phyloP scores from a whole-genome alignment of 1,140 invertebrate species.

The Melitaea cinxia region DNA sequence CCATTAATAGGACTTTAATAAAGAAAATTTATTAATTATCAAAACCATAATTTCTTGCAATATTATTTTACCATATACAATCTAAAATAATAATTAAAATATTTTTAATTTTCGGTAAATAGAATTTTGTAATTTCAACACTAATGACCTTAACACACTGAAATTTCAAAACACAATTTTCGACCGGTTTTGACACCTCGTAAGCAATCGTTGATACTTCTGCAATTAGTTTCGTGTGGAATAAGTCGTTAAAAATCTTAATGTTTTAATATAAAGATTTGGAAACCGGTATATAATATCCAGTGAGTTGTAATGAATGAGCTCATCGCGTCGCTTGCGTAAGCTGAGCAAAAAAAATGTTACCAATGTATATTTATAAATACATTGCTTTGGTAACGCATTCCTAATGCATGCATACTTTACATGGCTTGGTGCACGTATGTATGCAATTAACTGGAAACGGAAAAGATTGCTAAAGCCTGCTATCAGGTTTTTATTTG shows the following conservation, averaged over 20 bases:
- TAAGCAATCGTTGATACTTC: slow-evolving; percentile 12
- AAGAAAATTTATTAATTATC: background rate
- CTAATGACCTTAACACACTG: slow-evolving; percentile 15
- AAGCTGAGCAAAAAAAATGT: slow-evolving; percentile 44
- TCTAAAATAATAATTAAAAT: background rate
- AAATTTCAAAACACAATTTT: slow-evolving; percentile 18
- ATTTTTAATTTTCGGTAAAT: background rate
- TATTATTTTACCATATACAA: background rate
- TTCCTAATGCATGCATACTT: slow-evolving; percentile 32
- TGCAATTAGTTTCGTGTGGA: slow-evolving; percentile 16
- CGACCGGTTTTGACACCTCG: slow-evolving; percentile 13
- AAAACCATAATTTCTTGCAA: background rate
- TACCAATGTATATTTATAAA: slow-evolving; percentile 37
- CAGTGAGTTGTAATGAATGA: slow-evolving; percentile 47
- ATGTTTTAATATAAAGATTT: slow-evolving; percentile 20
- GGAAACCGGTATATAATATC: slow-evolving; percentile 35
- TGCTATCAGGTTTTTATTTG: slow-evolving; percentile 31
- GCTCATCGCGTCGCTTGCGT: slow-evolving; percentile 53
- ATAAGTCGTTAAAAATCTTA: slow-evolving; percentile 28
- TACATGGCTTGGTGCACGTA: slow-evolving; percentile 24
- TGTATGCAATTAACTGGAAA: slow-evolving; percentile 35
- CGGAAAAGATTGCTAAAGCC: slow-evolving; percentile 39
- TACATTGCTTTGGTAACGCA: slow-evolving; percentile 38
- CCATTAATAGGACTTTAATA: background rate
- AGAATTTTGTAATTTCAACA: slow-evolving; percentile 14